phyloP scores from a whole-genome alignment of 2,888 invertebrate species.

The Lasioglossum pauxillum region DNA sequence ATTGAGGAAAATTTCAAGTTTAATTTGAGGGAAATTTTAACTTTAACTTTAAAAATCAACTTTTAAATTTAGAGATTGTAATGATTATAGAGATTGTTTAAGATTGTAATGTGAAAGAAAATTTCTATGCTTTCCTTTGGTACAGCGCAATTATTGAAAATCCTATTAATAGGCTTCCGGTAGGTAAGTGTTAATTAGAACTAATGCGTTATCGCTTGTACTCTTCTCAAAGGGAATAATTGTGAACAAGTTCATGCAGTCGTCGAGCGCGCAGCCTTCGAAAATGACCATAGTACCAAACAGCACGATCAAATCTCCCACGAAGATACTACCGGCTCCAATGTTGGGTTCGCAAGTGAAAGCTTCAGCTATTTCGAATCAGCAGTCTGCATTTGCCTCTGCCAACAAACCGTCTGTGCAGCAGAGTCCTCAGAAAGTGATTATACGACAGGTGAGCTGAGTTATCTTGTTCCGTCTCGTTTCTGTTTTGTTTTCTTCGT shows the following conservation, averaged over 20 bases:
- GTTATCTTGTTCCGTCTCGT: not conserved
- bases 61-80: too few species aligned
- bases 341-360: constrained; percentile 76
- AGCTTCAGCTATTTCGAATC: constrained; percentile 74
- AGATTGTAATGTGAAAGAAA: too few species aligned
- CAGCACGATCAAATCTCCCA: constrained; percentile 87
- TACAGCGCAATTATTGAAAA: too few species aligned
- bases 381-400: constrained; percentile 76
- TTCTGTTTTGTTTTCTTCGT: not conserved
- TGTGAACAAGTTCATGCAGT: constrained; percentile 85
- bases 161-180: too few species aligned
- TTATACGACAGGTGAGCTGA: constrained; percentile 84
- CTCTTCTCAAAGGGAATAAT: constrained; percentile 82
- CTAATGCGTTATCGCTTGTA: too few species aligned
- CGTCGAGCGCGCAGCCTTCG: constrained; percentile 79
- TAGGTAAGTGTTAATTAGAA: too few species aligned
- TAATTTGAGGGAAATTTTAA: too few species aligned
- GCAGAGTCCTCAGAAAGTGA: constrained; percentile 86
- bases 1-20: too few species aligned
- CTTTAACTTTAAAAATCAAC: too few species aligned
- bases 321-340: constrained; percentile 89
- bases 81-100: too few species aligned
- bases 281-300: constrained; percentile 84
- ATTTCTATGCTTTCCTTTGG: too few species aligned
- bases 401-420: constrained; percentile 77